These are phyloP conservation scores for Aphis craccivora DNA, from an alignment of 1,140 invertebrate genomes.

Conservation along the genomic window DNA sequence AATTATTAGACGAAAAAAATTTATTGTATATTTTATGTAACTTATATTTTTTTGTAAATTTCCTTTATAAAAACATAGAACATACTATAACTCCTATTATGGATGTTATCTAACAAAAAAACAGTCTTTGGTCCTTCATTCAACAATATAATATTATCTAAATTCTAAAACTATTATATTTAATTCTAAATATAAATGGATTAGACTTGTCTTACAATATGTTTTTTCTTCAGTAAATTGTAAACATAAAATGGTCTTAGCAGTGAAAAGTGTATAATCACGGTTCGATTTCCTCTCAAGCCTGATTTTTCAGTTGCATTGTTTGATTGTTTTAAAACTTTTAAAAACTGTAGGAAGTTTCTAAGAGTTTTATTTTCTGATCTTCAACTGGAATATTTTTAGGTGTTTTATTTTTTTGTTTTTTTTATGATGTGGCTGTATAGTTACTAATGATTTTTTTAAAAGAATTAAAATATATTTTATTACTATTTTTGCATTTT, in stretches of 20 bases:
- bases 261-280: not conserved
- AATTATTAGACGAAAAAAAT: not conserved
- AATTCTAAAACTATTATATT: not conserved
- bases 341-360: slow-evolving; percentile 1
- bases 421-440: not conserved
- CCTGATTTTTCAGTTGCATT: not conserved
- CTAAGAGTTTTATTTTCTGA: not conserved
- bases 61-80: not conserved
- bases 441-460: not conserved
- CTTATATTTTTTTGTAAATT: not conserved
- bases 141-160: no score
- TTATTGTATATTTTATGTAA: not conserved
- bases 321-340: not conserved
- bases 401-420: not conserved
- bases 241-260: not conserved
- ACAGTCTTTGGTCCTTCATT: not conserved
- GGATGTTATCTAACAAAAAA: not conserved
- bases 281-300: not conserved
- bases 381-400: not conserved
- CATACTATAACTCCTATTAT: not conserved
- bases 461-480: not conserved
- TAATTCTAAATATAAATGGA: no score
- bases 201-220: not conserved
- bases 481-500: not conserved
- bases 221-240: not conserved